Evolutionary conservation across 53 echinoderm and acorn worm species (phyloP).

Genomic region (Temnopleurus reevesii): DNA sequence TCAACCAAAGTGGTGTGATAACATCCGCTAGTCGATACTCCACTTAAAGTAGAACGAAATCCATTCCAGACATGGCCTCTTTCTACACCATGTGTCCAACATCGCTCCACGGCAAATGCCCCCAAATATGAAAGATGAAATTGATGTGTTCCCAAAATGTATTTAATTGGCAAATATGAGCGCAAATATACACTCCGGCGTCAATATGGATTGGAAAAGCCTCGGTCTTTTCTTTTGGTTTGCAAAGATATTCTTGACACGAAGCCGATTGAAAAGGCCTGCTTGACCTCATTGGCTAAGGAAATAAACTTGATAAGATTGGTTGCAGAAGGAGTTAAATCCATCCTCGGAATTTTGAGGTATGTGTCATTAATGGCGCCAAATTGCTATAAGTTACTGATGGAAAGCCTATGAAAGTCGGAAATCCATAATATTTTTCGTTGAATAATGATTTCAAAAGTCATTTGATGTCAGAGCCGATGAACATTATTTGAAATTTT

Average conservation of each 20-base stretch:
- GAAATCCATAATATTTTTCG: no score
- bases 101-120: background rate
- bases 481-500: no score
- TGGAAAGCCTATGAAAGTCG: no score
- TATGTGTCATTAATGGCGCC: no score
- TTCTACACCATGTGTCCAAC: background rate
- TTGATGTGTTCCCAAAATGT: constrained; percentile 44
- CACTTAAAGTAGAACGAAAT: background rate
- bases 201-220: constrained; percentile 2
- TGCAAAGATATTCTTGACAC: background rate
- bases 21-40: background rate
- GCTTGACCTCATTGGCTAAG: constrained; percentile 31
- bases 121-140: constrained; percentile 18
- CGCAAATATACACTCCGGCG: constrained; percentile 55
- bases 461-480: no score
- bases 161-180: constrained; percentile 36
- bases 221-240: background rate
- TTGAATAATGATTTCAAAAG: no score
- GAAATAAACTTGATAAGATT: constrained; percentile 3
- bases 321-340: no score
- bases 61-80: background rate
- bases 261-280: background rate
- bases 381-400: no score
- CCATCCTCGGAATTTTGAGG: no score
- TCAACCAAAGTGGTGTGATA: background rate